Percentiles rank a stretch among this genome's conserved stretches.
Evolutionary conservation across 2,888 invertebrate species (phyloP).

Genomic region (Polyommatus icarus): DNA sequence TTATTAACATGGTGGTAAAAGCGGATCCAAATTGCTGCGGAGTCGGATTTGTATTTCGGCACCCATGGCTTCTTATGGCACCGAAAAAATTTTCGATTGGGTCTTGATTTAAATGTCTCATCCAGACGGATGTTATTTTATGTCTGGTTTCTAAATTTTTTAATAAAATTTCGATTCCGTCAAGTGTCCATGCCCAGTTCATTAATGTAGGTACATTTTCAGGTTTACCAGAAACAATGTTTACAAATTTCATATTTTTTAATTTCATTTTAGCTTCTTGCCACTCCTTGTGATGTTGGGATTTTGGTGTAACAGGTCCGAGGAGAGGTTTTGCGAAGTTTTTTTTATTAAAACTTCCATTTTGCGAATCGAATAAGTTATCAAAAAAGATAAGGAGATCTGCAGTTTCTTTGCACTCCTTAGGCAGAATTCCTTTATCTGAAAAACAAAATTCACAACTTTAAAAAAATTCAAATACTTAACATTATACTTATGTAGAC

Average conservation of each 20-base stretch:
- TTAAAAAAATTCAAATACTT: background rate
- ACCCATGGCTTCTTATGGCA: conserved; percentile 36
- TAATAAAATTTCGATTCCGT: conserved; percentile 30
- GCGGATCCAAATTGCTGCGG: too few species aligned
- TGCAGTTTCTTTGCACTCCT: conserved; percentile 36
- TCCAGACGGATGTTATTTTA: conserved; percentile 41
- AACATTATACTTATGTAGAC: background rate
- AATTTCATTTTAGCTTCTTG: background rate
- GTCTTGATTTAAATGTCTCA: conserved; percentile 45
- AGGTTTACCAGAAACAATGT: conserved; percentile 14
- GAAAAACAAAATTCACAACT: conserved; percentile 20
- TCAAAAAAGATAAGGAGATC: conserved; percentile 37
- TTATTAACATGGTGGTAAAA: too few species aligned
- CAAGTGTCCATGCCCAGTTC: conserved; percentile 41
- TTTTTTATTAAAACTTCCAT: conserved; percentile 1
- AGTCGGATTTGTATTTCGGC: too few species aligned
- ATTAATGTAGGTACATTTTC: conserved; percentile 38
- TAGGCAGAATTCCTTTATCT: conserved; percentile 31
- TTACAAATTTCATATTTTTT: conserved; percentile 38
- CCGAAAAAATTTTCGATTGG: conserved; percentile 45
- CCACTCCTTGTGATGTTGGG: background rate
- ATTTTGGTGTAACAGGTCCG: conserved; percentile 33
- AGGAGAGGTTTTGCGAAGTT: conserved; percentile 33
- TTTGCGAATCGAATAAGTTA: conserved; percentile 36
- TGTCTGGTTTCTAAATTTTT: conserved; percentile 34